A percentile compares a stretch with the other conserved stretches of the same genome.
Evolutionary conservation across 2,797 vertebrate genomes (phyloP).

Genomic region (Catharus ustulatus): DNA sequence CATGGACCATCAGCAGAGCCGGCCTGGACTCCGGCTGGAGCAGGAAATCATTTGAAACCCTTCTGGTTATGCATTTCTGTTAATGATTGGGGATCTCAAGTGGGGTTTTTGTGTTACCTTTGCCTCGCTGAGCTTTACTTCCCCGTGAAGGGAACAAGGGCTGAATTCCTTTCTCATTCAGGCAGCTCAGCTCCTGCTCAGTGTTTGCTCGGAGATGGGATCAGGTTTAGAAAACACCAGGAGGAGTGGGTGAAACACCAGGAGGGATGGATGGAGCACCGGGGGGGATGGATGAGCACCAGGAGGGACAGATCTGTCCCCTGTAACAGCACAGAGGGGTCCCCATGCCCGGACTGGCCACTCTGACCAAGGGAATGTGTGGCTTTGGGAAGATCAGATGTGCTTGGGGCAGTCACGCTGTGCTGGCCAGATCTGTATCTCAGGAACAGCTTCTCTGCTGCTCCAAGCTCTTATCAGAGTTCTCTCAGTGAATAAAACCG

Average conservation of each 20-base stretch:
- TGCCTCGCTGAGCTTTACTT: conserved; percentile 40
- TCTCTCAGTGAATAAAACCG: fast-evolving
- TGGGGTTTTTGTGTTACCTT: conserved; percentile 47
- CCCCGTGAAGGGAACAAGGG: conserved; percentile 15
- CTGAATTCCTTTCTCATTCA: conserved; percentile 54
- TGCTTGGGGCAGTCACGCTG: not conserved
- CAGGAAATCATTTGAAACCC: conserved; percentile 41
- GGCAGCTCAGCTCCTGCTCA: not conserved
- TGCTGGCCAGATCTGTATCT: not conserved
- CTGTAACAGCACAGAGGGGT: not conserved
- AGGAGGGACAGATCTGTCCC: not conserved
- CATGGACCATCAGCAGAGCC: not conserved
- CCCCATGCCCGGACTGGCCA: fast-evolving
- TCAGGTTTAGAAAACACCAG: not conserved
- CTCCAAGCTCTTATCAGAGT: not conserved
- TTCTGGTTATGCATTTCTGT: conserved; percentile 64
- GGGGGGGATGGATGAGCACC: not conserved
- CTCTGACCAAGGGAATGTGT: not conserved
- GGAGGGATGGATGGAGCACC: too few relatives aligned
- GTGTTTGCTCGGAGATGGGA: fast-evolving
- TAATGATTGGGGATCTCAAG: conserved; percentile 73
- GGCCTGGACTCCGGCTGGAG: not conserved
- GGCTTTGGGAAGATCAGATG: not conserved
- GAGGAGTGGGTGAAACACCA: not conserved
- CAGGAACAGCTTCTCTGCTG: not conserved